Evolutionary conservation across 2,113 vertebrate genomes (phyloP).

Genomic region (Etheostoma cragini): DNA sequence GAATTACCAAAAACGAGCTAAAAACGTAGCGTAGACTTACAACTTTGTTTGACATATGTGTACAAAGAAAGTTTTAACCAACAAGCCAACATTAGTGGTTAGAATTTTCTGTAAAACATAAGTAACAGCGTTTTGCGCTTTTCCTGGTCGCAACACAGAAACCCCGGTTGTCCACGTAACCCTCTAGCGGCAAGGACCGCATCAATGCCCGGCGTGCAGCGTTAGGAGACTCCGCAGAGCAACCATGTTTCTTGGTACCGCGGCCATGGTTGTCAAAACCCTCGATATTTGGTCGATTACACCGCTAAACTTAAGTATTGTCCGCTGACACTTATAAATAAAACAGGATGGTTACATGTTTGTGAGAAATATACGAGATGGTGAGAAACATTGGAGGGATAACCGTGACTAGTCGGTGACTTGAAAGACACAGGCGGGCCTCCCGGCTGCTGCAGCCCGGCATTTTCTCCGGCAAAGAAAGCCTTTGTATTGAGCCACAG

Average conservation of each 20-base stretch:
- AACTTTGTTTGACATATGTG: conserved; percentile 70
- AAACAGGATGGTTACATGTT: not conserved
- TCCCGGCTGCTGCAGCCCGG: conserved; percentile 81
- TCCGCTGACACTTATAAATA: rapidly evolving
- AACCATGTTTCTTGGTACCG: conserved; percentile 79
- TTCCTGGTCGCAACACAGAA: conserved; percentile 39
- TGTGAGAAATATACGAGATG: not conserved
- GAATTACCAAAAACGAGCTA: conserved; percentile 3
- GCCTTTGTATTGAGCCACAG: conserved; percentile 79
- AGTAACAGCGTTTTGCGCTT: conserved; percentile 12
- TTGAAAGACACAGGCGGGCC: conserved; percentile 80
- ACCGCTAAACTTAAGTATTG: not conserved
- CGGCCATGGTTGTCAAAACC: conserved; percentile 71
- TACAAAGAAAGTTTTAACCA: conserved; percentile 56
- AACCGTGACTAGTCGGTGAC: conserved; percentile 58
- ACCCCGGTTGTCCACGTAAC: conserved; percentile 73
- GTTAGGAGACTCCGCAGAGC: conserved; percentile 86
- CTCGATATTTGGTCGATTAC: not conserved
- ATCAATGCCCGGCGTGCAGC: conserved; percentile 74
- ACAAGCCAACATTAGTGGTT: not conserved
- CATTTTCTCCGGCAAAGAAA: conserved; percentile 81
- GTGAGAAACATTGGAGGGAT: conserved; percentile 4
- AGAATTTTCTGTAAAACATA: conserved; percentile 14
- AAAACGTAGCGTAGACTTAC: conserved; percentile 27
- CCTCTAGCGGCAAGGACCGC: conserved; percentile 78